Evolutionary conservation across 1,140 invertebrate genomes (phyloP).

Genomic region (Goniozus legneri): DNA sequence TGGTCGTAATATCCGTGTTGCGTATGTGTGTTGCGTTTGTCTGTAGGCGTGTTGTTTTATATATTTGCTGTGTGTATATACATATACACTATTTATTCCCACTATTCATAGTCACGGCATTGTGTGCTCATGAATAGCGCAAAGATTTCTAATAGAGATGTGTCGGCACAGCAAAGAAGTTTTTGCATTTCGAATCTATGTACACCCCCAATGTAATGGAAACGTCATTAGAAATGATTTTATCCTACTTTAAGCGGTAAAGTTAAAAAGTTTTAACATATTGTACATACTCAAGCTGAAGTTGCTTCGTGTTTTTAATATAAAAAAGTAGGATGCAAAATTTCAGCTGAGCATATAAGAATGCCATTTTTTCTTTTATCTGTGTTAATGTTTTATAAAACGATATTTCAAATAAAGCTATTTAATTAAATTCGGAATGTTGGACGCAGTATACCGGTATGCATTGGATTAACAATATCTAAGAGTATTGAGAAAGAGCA

Average conservation of each 20-base stretch:
- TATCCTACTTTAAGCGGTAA: constrained; percentile 45
- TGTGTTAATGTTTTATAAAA: constrained; percentile 28
- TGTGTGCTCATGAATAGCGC: constrained; percentile 12
- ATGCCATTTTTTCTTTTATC: constrained; percentile 17
- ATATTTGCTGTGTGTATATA: not conserved
- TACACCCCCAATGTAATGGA: constrained; percentile 45
- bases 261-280: constrained; percentile 37
- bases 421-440: constrained; percentile 47
- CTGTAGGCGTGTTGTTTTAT: not conserved
- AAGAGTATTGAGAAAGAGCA: constrained; percentile 42
- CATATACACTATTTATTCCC: not conserved
- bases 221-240: constrained; percentile 42
- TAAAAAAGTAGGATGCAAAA: constrained; percentile 45
- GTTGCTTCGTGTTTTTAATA: constrained; percentile 34
- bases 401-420: constrained; percentile 37
- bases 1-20: not conserved
- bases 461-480: constrained; percentile 31
- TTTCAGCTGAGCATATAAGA: constrained; percentile 14
- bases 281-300: constrained; percentile 32
- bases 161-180: constrained; percentile 31
- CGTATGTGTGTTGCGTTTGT: not conserved
- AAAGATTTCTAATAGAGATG: constrained; percentile 22
- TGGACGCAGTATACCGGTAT: constrained; percentile 47
- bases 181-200: constrained; percentile 28
- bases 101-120: not conserved